Evolutionary conservation across 2,113 vertebrate species (phyloP).

Genomic region (Mustela nigripes): DNA sequence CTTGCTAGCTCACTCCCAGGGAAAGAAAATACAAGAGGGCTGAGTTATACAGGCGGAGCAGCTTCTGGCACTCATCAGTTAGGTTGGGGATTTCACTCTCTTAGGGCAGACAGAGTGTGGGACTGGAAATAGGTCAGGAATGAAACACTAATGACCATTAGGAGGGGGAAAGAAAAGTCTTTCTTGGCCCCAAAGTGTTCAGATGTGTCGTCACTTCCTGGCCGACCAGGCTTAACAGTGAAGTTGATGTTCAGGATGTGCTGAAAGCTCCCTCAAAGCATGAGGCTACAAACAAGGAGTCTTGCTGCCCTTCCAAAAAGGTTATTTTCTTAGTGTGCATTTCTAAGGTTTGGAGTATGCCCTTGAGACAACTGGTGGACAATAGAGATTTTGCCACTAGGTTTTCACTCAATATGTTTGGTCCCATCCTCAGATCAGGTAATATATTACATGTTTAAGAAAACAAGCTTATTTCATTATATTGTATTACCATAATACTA

Average conservation of each 20-base stretch:
- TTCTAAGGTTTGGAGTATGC: neutral
- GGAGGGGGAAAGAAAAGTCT: neutral
- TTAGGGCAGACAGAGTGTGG: neutral
- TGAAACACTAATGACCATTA: neutral
- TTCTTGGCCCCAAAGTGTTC: neutral
- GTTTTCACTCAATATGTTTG: neutral
- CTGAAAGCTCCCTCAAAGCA: neutral
- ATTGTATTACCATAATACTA: neutral
- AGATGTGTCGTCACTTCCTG: neutral
- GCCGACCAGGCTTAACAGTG: too few relatives aligned
- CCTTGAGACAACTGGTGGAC: neutral
- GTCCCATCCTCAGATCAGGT: neutral
- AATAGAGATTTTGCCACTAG: neutral
- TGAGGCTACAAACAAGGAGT: neutral
- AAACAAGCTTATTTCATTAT: neutral
- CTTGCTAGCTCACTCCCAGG: neutral
- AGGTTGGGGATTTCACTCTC: neutral
- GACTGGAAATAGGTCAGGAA: neutral
- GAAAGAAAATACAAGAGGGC: neutral
- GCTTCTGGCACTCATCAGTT: neutral
- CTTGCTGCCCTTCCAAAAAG: neutral
- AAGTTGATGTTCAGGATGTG: neutral
- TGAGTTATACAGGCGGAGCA: rapidly evolving
- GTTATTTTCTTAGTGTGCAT: neutral
- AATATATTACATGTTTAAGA: neutral